A percentile compares a stretch with the other conserved stretches of the same genome.
phyloP scores from a whole-genome alignment of 2,113 vertebrate species.

The Heterochromis multidens region DNA sequence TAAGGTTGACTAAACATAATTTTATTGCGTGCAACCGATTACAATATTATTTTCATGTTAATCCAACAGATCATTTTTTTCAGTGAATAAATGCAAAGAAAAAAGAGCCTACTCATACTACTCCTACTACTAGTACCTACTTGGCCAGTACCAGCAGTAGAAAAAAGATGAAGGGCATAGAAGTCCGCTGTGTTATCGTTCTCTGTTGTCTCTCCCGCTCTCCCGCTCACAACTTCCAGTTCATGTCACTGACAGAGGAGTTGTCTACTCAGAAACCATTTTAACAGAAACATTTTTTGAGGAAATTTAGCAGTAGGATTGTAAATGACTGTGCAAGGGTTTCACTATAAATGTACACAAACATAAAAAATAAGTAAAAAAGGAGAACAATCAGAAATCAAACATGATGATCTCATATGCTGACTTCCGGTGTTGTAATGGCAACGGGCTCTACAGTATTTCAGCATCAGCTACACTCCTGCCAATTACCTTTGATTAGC shows the following conservation, averaged over 20 bases:
- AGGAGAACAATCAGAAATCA: not conserved
- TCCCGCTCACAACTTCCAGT: not conserved
- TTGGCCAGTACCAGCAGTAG: not conserved
- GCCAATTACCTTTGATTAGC: too few species aligned
- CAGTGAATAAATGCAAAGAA: too few species aligned
- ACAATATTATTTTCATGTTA: too few species aligned
- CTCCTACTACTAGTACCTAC: too few species aligned
- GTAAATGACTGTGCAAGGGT: not conserved
- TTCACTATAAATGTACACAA: not conserved
- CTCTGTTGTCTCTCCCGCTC: not conserved
- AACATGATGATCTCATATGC: too few species aligned
- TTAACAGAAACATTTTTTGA: not conserved
- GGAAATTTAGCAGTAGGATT: not conserved
- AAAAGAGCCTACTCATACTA: too few species aligned
- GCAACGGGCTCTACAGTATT: too few species aligned
- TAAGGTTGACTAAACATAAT: too few species aligned
- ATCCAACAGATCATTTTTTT: too few species aligned
- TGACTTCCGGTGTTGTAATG: too few species aligned
- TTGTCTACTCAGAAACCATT: not conserved
- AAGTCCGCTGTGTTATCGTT: not conserved
- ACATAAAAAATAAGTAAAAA: not conserved
- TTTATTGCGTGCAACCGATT: too few species aligned
- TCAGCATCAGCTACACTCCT: too few species aligned
- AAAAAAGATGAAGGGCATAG: not conserved
- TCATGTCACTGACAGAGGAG: not conserved